Percentiles rank a stretch among this genome's conserved stretches.
Conservation (phyloP, 2,888 invertebrate species). For the Apamea anceps region DNA sequence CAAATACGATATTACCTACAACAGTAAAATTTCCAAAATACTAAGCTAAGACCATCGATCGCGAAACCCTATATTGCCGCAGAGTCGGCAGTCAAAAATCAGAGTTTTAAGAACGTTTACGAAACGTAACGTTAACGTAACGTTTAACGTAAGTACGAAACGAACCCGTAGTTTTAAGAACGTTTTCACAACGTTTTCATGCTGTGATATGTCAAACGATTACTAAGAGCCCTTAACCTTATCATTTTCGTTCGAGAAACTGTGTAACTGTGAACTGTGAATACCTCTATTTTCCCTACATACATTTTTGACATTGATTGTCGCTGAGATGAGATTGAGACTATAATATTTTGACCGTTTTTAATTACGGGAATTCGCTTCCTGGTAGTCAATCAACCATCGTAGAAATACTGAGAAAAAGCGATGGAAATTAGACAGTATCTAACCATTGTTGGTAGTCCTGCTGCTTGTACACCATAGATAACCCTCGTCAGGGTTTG, state of each 20-base stretch:
- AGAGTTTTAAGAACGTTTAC: too few relatives aligned
- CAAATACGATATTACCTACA: background rate
- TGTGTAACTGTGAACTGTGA: too few relatives aligned
- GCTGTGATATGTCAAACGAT: too few relatives aligned
- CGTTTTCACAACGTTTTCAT: too few relatives aligned
- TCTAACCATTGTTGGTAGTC: background rate
- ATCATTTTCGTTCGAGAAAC: too few relatives aligned
- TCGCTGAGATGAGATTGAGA: background rate
- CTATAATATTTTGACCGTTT: background rate
- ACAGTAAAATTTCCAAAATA: background rate
- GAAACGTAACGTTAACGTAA: too few relatives aligned
- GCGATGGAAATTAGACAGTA: background rate
- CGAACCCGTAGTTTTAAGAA: too few relatives aligned
- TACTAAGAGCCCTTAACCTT: too few relatives aligned
- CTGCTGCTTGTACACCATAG: background rate
- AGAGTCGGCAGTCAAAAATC: background rate
- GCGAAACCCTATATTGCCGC: background rate
- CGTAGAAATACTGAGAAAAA: background rate
- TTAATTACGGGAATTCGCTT: background rate
- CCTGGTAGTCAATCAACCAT: background rate
- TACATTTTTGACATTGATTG: too few relatives aligned
- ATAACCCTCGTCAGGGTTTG: background rate
- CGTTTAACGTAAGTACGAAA: too few relatives aligned
- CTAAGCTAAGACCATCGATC: background rate
- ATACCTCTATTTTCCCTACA: too few relatives aligned